Evolutionary conservation across 2,113 vertebrate genomes (phyloP), one percentile per base, ranked within the genome.

Genomic region (Sylvia atricapilla): DNA sequence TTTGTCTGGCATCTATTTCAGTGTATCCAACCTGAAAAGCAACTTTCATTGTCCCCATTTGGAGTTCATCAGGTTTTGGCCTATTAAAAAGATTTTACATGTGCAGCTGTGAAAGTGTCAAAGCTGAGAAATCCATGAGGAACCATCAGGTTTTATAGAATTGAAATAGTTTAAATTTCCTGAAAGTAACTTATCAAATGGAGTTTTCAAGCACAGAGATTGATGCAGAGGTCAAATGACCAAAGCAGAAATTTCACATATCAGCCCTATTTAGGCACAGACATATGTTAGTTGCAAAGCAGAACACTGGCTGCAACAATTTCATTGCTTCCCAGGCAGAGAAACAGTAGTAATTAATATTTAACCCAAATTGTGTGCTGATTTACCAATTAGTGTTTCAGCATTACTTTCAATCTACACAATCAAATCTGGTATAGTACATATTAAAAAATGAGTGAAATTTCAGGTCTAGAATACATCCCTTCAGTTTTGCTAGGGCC

Each of bases 1-100:
- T 89, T 95, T 89, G 64, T 88, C 87, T 95, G 84, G 50, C 85
- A 94, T 74, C 47, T 93, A 67, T 91, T 93, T 90, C 72, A 28
- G 91, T 47, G 31, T 92, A 84, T 64, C 68, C 88, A 95, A 90
- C 67, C 63, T 83, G 47, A 95, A 95, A 84, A 88, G 78, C 37
- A 78, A 92, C 75, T 93, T 83, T 39, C 75, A 55, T 60, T 88
- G 75, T 97, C 43, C 47, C 47, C 64, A 63, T 76, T 84, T 85
- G 64, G 62, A 86, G 47, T 82, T 87, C 60, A 87, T 50, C 21
- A 56, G 63, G 59, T 91, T 79, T 79, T 63, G 83, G 30, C 47
- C 63, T 59, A 31, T 39, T 39, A 70, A 74, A 90, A 82, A 43
- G 20, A 69, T 85, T 83, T 89, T 44, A 56, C 33, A 27, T 15